These are phyloP conservation scores for Drosophila ananassae DNA, from an alignment of 1,140 invertebrate genomes.

Conservation along the genomic window DNA sequence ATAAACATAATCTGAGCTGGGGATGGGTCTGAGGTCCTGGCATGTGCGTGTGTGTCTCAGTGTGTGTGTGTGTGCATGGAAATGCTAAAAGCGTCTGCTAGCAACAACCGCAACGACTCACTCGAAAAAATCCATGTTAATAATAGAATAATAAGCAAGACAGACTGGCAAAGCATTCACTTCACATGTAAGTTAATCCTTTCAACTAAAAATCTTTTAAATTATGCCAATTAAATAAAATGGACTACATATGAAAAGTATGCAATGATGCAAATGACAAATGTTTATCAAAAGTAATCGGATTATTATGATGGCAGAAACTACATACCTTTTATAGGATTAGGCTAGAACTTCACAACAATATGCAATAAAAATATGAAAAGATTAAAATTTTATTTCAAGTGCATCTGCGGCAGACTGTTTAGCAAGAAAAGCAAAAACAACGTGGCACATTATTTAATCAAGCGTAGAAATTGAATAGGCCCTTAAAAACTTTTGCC, in stretches of 20 bases:
- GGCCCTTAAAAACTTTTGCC: conserved; percentile 81
- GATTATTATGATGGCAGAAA: no score
- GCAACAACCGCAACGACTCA: conserved; percentile 12
- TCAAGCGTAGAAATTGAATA: conserved; percentile 82
- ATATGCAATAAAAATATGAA: no score
- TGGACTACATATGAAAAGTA: no score
- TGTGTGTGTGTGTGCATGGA: conserved; percentile 54
- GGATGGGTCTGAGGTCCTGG: conserved; percentile 29
- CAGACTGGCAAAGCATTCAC: not conserved
- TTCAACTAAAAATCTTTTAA: not conserved
- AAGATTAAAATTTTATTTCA: not conserved
- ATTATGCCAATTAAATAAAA: not conserved
- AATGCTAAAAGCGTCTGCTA: conserved; percentile 74
- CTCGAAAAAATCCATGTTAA: not conserved
- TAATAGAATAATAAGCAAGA: not conserved
- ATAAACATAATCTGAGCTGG: conserved; percentile 77
- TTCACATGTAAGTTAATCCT: not conserved
- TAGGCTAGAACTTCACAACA: no score
- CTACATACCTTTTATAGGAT: not conserved
- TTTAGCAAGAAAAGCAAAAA: conserved; percentile 36
- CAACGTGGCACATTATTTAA: conserved; percentile 80
- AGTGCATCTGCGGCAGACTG: conserved; percentile 11
- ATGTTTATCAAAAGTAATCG: no score
- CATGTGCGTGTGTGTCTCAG: not conserved
- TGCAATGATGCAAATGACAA: no score